Evolutionary conservation across 2,797 vertebrate species (phyloP), one percentile per base, ranked within the genome.

Genomic region (Denticeps clupeoides): DNA sequence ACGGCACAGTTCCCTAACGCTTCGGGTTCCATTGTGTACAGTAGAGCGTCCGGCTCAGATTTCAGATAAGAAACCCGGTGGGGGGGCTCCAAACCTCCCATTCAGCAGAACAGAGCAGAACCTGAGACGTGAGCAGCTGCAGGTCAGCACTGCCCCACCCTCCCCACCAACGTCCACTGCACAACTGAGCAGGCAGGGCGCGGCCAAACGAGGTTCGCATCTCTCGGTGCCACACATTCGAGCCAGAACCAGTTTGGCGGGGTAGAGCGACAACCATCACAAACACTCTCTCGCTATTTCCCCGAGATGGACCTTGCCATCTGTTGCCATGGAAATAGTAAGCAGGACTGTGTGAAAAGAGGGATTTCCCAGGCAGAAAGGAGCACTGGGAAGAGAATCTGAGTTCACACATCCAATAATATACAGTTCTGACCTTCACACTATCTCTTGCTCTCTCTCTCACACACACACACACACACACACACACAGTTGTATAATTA

Each of bases 101-200:
- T 62, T 81, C 76, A 79, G 75, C 75, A 74, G 57, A 71, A 60
- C 25, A 8, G 23, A 22, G 13, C 11, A 31, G 8, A 58, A 58
- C 41, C 45, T 57, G 41, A 47, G 24, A 26, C 9, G 7, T 10
- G 22, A 23, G 18, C 26, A 13, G 4, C 46, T 12, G 7, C 45
- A 24, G 23, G 12, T 23, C 10, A 40, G 33, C 18, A 38, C 19
- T 28, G 22, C 47, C 25, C 23, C 4, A 19, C 19, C 7, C 55
- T 51, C 38, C 23, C 58, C 63, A 67, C 64, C 23, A 67, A 54
- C 53, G 59, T 64, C 48, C 22, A 21, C n/a, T n/a, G n/a, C n/a
- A n/a, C n/a, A 70, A 25, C 18, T 38, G 11, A 19, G 24, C 9
- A 18, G 26, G 19, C 33, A 40, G 27, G 58, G 58, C 49, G 58